Percentiles rank a stretch among this genome's conserved stretches.
Conservation (phyloP, 2,113 vertebrate genomes). For the Poeciliopsis turrubarensis region DNA sequence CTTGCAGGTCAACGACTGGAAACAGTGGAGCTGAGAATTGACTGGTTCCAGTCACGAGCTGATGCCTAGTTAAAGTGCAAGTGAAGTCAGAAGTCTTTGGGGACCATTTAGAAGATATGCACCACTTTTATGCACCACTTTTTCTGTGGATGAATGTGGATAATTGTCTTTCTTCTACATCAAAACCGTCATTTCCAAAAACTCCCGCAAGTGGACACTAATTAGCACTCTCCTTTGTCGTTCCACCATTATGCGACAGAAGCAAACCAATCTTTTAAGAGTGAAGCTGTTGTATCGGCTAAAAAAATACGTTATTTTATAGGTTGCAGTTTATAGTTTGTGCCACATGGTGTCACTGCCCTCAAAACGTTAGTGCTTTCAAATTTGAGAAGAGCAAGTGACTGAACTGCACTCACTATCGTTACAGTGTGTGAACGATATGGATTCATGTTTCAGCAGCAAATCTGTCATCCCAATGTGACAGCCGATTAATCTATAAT, state of each 20-base stretch:
- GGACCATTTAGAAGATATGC: not conserved
- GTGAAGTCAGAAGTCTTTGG: not conserved
- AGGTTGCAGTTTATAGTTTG: not conserved
- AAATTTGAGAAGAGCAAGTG: not conserved
- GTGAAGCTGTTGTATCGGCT: not conserved
- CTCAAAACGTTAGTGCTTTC: not conserved
- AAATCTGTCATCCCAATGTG: conserved; percentile 20
- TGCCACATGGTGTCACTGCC: not conserved
- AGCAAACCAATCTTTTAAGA: not conserved
- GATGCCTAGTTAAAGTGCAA: not conserved
- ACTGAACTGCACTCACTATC: too few species aligned
- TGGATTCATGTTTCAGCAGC: conserved; percentile 24
- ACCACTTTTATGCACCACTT: too few species aligned
- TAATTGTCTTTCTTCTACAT: not conserved
- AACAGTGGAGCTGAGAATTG: not conserved
- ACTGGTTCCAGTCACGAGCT: not conserved
- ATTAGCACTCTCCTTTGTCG: not conserved
- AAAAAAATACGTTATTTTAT: not conserved
- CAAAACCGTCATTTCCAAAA: not conserved
- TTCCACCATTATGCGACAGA: not conserved
- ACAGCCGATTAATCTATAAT: conserved; percentile 31
- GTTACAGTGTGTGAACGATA: not conserved
- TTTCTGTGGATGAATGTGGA: not conserved
- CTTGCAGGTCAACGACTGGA: not conserved
- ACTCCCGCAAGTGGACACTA: not conserved